These are phyloP conservation scores for Plecturocebus donacophilus DNA, from an alignment of 2,113 vertebrate genomes.

Conservation along the genomic window DNA sequence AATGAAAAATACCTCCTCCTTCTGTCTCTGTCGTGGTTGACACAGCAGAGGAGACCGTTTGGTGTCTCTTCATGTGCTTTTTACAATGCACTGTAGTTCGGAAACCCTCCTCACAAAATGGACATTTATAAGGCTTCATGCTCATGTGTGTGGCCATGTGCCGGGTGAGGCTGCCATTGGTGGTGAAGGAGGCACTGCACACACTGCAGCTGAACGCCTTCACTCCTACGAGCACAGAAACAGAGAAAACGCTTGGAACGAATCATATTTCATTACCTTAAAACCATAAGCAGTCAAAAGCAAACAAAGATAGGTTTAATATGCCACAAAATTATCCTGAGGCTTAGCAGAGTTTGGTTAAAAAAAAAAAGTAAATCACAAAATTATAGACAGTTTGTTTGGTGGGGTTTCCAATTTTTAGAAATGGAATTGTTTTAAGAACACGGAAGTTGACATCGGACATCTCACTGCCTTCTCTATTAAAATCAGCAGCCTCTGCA, in stretches of 20 bases:
- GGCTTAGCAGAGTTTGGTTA: too few species aligned
- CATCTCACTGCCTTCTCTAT: not conserved
- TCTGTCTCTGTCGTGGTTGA: slow-evolving; percentile 83
- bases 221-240: slow-evolving; percentile 85
- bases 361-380: too few species aligned
- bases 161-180: slow-evolving; percentile 97
- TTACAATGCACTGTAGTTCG: slow-evolving; percentile 93
- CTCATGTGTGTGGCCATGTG: slow-evolving; percentile 96
- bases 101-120: slow-evolving; percentile 95
- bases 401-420: not conserved
- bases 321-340: too few species aligned
- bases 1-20: slow-evolving; percentile 85
- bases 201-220: slow-evolving; percentile 96
- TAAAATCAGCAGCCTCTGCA: not conserved
- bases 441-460: rapidly evolving
- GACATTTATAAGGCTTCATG: slow-evolving; percentile 95
- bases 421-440: not conserved
- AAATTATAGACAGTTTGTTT: rapidly evolving
- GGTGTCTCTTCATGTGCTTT: slow-evolving; percentile 96
- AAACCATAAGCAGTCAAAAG: rapidly evolving
- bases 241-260: not conserved
- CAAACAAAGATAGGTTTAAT: rapidly evolving
- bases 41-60: slow-evolving; percentile 81
- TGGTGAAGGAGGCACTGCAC: slow-evolving; percentile 95
- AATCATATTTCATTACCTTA: not conserved